Conservation (phyloP, 2,113 vertebrate genomes). For the Petrocephalus zakoni region DNA sequence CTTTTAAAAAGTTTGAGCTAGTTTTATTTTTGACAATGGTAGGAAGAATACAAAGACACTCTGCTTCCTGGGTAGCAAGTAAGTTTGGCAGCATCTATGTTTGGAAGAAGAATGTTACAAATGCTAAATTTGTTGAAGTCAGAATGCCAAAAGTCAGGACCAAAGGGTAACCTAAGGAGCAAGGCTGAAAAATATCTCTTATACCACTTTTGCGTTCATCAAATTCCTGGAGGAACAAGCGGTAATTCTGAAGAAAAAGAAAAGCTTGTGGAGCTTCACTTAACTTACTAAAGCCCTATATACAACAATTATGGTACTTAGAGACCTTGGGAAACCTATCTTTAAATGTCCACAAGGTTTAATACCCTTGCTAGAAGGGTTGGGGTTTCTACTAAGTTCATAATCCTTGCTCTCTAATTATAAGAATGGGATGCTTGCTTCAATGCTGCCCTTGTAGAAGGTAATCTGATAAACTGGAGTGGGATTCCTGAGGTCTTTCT, state of each 20-base stretch:
- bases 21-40: background rate
- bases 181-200: background rate
- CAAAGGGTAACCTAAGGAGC: background rate
- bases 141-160: background rate
- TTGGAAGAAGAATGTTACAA: background rate
- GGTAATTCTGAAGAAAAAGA: background rate
- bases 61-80: background rate
- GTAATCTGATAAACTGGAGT: background rate
- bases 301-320: background rate
- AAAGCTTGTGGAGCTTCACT: background rate
- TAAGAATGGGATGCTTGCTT: background rate
- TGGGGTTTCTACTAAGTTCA: background rate
- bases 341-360: background rate
- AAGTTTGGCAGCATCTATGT: background rate
- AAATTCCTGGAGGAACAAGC: background rate
- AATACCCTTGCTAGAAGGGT: background rate
- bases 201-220: background rate
- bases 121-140: background rate
- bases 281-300: background rate
- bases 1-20: background rate
- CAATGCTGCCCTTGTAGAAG: background rate
- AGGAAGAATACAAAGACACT: background rate
- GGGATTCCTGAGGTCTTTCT: background rate
- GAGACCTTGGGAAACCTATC: background rate
- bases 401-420: background rate